phyloP scores from a whole-genome alignment of 2,113 vertebrate species.

The Tachuris rubrigastra region DNA sequence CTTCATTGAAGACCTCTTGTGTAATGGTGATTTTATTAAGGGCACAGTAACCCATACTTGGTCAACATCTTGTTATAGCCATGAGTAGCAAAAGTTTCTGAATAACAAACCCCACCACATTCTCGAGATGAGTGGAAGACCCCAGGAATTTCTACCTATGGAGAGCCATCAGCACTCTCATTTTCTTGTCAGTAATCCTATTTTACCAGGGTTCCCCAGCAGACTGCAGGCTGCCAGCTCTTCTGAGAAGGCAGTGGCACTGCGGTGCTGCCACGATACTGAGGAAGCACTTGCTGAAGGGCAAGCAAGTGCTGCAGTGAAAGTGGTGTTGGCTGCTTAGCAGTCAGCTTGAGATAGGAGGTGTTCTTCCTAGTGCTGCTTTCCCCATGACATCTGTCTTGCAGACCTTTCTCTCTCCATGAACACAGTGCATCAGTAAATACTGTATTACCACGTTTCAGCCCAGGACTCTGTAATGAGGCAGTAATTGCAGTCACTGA shows the following conservation, averaged over 20 bases:
- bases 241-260: not conserved
- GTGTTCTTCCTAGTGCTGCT: not conserved
- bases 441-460: fast-evolving
- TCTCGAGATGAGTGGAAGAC: not conserved
- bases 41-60: not conserved
- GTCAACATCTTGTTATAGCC: not conserved
- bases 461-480: not conserved
- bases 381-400: not conserved
- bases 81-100: not conserved
- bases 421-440: not conserved
- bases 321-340: not conserved
- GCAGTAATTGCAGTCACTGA: not conserved
- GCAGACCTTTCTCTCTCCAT: not conserved
- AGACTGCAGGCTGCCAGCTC: not conserved
- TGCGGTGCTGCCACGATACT: not conserved
- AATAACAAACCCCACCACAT: fast-evolving
- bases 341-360: not conserved
- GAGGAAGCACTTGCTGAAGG: not conserved
- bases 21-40: not conserved
- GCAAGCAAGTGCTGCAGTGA: not conserved
- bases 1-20: not conserved
- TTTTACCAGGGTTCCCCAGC: not conserved
- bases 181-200: not conserved
- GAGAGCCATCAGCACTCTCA: not conserved
- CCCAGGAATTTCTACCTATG: not conserved